Conservation (phyloP, 92 coral and sea anemone genomes). For the Actinernus sp. region DNA sequence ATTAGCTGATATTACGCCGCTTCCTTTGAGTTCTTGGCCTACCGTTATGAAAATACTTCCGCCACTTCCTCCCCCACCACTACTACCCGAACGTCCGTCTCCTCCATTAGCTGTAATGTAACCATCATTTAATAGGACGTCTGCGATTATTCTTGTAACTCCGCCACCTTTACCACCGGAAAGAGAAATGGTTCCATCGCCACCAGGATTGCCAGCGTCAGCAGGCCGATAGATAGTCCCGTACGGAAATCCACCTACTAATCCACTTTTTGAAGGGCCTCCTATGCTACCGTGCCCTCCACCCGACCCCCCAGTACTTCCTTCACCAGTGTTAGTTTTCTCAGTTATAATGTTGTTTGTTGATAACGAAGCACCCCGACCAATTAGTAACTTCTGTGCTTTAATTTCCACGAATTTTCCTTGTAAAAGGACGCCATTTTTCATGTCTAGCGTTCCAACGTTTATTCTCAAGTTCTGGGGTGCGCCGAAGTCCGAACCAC, state of each 20-base stretch:
- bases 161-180: conserved; percentile 73
- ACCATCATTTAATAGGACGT: conserved; percentile 48
- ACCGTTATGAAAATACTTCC: conserved; percentile 57
- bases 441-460: conserved; percentile 44
- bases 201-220: conserved; percentile 59
- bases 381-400: conserved; percentile 35
- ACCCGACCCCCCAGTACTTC: conserved; percentile 49
- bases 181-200: conserved; percentile 33
- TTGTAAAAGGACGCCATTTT: conserved; percentile 52
- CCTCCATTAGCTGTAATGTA: conserved; percentile 60
- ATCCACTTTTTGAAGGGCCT: conserved; percentile 24
- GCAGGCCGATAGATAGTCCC: conserved; percentile 49
- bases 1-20: conserved; percentile 45
- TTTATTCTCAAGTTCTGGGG: conserved; percentile 47
- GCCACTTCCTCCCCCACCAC: conserved; percentile 76
- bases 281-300: conserved; percentile 68
- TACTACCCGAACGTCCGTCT: conserved; percentile 33
- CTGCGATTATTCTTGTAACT: conserved; percentile 27
- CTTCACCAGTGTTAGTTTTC: conserved; percentile 21
- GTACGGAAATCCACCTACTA: conserved; percentile 24
- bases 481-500: conserved; percentile 47
- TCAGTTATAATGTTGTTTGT: conserved; percentile 29
- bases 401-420: conserved; percentile 42
- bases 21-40: conserved; percentile 34
- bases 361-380: conserved; percentile 42